Base-by-base conservation (phyloP, 2,797 vertebrate genomes). In the Ara ararauna region DNA sequence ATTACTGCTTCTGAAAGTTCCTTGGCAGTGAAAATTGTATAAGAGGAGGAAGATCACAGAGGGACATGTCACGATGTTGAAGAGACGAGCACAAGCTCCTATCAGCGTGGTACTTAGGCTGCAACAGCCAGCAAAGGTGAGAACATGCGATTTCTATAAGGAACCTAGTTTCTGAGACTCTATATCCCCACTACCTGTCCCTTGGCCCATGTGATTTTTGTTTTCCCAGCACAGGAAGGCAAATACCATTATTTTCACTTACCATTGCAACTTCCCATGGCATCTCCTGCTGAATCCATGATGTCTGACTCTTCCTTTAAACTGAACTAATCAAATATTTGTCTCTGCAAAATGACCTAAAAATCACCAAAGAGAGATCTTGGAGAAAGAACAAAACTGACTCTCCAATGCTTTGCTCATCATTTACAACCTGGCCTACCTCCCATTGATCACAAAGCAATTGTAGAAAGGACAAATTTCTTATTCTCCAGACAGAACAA, bases 141-240 rank as follows among this genome's bases (percentile, higher is more conserved):
- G 34, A 81, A 78, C n/a, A 60, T 8, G 10, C 15, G 3, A 10
- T 17, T 36, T 36, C 23, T 60, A 36, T 16, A 24, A 36, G 56
- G 56, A 60, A 26, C 23, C 23, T 36, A 36, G 58, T 36, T 36
- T 60, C 34, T 60, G 34, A 60, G 34, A 60, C 34, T 34, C n/a
- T 60, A 36, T 36, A 36, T 60, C 58, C 14, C 15, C 23, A 60
- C 7, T 15, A 60, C 34, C 38, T 42, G 17, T 29, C 5, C 38
- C 11, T 42, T 14, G 22, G 50, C 30, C 11, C 34, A 36, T 0
- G 0, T 61, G 10, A 44, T 60, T 30, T 75, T 65, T 84, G 29
- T 42, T 51, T 64, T 74, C 16, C 61, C 45, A 65, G 53, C 42
- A 78, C 7, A 70, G 11, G 30, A 24, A 90, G 34, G 32, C 5